Conservation (phyloP, 1,140 invertebrate genomes). For the Heterodera carotae region DNA sequence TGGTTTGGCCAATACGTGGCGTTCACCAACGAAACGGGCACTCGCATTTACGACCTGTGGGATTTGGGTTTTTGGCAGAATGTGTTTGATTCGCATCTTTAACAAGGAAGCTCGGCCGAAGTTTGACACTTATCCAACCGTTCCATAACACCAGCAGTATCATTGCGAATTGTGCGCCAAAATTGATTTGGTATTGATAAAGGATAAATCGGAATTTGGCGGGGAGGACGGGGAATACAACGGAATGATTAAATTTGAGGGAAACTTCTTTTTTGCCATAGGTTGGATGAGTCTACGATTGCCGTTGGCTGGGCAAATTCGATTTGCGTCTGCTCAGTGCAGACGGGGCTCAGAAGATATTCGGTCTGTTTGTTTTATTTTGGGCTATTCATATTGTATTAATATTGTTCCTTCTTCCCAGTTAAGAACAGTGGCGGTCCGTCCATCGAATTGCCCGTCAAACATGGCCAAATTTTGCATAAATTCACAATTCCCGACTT, state of each 20-base stretch:
- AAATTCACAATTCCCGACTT: conserved; percentile 36
- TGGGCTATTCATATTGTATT: background rate
- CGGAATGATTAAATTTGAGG: no score
- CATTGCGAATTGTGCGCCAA: conserved; percentile 32
- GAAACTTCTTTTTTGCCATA: conserved; percentile 12
- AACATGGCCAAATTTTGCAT: conserved; percentile 37
- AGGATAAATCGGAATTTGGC: no score
- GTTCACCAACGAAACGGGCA: conserved; percentile 63
- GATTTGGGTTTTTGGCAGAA: conserved; percentile 14
- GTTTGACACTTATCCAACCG: conserved; percentile 57
- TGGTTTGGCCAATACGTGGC: conserved; percentile 54
- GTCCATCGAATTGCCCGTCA: conserved; percentile 17
- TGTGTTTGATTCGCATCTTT: background rate
- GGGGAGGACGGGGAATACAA: no score
- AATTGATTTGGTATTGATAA: conserved; percentile 12
- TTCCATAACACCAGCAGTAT: conserved; percentile 44
- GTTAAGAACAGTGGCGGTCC: background rate
- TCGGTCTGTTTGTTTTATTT: background rate
- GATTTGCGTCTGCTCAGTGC: conserved; percentile 39
- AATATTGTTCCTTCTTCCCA: background rate
- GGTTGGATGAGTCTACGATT: conserved; percentile 51
- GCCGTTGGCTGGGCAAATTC: conserved; percentile 61
- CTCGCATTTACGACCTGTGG: conserved; percentile 59
- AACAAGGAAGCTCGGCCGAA: conserved; percentile 42
- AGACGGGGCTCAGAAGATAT: background rate